Base-by-base conservation (phyloP, 2,113 vertebrate species). In the Mormyrus iriodes region DNA sequence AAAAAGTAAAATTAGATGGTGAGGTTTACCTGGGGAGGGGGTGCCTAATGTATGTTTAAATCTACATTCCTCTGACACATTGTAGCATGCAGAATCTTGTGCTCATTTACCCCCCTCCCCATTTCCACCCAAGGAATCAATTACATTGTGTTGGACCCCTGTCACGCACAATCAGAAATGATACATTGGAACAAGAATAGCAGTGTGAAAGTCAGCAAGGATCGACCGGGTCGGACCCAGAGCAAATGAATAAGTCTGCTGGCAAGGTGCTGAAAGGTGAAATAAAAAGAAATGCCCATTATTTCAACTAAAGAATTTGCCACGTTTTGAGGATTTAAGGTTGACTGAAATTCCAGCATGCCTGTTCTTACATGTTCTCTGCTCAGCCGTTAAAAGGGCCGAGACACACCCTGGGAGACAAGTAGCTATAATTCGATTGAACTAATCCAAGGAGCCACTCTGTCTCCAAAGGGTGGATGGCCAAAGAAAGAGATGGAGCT, bases 121-220 rank as follows among this genome's bases (percentile, higher is more conserved):
- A 89, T 86, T 53, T 89, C 44, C 73, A 79, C 88, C 79, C 85
- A 88, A 89, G 89, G 85, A 90, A 92, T 91, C 90, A 91, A 92
- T 91, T 92, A 89, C 84, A 85, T 90, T 88, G 84, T 79, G 87
- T 87, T 39, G 73, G 88, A 65, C 90, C 88, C 84, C 91, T 88
- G 87, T 89, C 89, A 90, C 85, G 89, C 89, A 89, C 89, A 89
- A 91, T 92, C 84, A 90, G 90, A 89, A 92, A 79, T 84, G 53
- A 83, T 79, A 27, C 65, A 9, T 55, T 39, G 42, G 13, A 86
- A 52, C 49, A 53, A 42, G n/a, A 86, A 52, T 8, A 35, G n/a
- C 21, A 31, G 27, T 1, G 15, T 39, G 82, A 49, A 49, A n/a
- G 42, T 44, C 46, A 42, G 46, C 42, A 15, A 49, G 42, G 19